A percentile compares a stretch with the other conserved stretches of the same genome.
Evolutionary conservation across 2,113 vertebrate genomes (phyloP).

Genomic region (Ia io): DNA sequence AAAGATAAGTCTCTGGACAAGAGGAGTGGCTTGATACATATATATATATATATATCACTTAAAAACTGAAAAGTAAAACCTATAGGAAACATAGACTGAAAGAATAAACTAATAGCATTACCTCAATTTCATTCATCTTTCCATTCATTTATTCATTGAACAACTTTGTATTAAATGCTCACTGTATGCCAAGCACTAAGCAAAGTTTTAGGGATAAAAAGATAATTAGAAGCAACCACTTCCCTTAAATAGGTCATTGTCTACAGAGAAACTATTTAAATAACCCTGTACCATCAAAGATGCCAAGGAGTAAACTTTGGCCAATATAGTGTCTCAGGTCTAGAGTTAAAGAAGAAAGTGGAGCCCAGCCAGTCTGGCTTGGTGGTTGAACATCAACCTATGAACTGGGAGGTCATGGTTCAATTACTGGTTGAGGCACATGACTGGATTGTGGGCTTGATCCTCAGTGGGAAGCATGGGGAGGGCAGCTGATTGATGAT

Average conservation of each 20-base stretch:
- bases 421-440: too few relatives aligned
- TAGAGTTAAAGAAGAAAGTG: background rate
- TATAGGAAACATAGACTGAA: background rate
- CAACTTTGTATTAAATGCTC: background rate
- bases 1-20: too few relatives aligned
- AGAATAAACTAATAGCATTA: background rate
- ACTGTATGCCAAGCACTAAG: background rate
- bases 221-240: background rate
- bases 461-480: too few relatives aligned
- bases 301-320: background rate
- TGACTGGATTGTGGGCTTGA: too few relatives aligned
- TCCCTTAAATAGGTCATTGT: background rate
- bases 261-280: background rate
- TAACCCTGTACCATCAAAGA: background rate
- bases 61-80: background rate
- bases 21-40: too few relatives aligned
- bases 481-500: too few relatives aligned
- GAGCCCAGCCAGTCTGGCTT: too few relatives aligned
- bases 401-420: too few relatives aligned
- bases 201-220: background rate
- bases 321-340: background rate
- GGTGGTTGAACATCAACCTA: too few relatives aligned
- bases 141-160: background rate
- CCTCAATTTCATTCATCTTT: background rate
- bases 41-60: background rate